Percentiles rank a stretch among this genome's conserved stretches.
Conservation (phyloP, 2,113 vertebrate genomes). For the Dasyprocta punctata region DNA sequence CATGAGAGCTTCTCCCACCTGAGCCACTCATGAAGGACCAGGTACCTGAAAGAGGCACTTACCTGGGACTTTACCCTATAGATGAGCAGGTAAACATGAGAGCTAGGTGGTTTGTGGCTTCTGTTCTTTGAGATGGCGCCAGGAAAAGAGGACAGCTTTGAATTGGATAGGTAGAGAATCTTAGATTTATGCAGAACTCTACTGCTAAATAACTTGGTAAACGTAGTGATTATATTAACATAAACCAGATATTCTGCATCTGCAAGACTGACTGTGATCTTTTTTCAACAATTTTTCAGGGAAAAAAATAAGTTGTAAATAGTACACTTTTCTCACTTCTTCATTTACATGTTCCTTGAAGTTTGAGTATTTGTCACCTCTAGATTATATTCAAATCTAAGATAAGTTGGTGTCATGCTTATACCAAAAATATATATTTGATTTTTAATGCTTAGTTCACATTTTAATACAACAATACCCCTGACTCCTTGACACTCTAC, state of each 20-base stretch:
- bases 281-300: background rate
- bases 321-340: constrained; percentile 10
- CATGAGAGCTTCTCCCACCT: background rate
- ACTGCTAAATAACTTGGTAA: constrained; percentile 31
- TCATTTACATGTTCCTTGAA: background rate
- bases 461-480: background rate
- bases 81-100: background rate
- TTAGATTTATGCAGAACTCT: background rate
- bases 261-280: background rate
- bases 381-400: background rate
- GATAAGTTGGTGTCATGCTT: background rate
- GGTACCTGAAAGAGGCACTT: background rate
- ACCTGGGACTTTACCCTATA: background rate
- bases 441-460: background rate
- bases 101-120: background rate
- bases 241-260: background rate
- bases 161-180: background rate
- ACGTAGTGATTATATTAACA: background rate
- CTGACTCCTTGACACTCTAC: background rate
- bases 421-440: constrained; percentile 1
- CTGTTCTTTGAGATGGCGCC: background rate
- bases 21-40: background rate
- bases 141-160: background rate
- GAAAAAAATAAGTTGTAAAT: background rate
- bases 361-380: background rate